A percentile compares a stretch with the other conserved stretches of the same genome.
Conservation (phyloP, 2,888 invertebrate genomes). For the Ennomos erosarius region DNA sequence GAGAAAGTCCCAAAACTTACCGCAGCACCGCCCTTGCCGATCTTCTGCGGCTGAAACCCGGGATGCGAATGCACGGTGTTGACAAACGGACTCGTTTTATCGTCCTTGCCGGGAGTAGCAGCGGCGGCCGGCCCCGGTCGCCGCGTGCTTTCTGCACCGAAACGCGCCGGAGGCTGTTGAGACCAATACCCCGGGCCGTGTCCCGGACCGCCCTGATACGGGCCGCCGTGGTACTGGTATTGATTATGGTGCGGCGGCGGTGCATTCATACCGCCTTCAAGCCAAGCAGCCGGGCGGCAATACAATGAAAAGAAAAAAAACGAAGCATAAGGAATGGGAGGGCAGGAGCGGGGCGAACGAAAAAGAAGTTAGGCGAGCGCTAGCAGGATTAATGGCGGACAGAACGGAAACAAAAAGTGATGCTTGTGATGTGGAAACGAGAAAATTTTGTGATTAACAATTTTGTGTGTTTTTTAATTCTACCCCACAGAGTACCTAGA, state of each 20-base stretch:
- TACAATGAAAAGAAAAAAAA: constrained; percentile 85
- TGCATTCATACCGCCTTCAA: constrained; percentile 86
- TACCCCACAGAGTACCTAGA: constrained; percentile 76
- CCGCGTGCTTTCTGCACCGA: constrained; percentile 81
- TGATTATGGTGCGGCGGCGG: constrained; percentile 83
- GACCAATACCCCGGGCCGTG: constrained; percentile 59
- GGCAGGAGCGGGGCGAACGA: constrained; percentile 66
- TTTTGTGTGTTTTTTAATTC: constrained; percentile 55
- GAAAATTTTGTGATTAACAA: constrained; percentile 60
- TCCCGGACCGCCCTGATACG: constrained; percentile 76
- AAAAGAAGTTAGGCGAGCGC: constrained; percentile 66
- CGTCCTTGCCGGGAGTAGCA: constrained; percentile 77
- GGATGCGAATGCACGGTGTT: constrained; percentile 96
- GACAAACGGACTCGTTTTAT: constrained; percentile 93
- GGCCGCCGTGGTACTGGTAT: constrained; percentile 83
- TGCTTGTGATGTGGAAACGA: constrained; percentile 72
- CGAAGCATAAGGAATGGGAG: constrained; percentile 80
- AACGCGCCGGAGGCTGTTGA: constrained; percentile 76
- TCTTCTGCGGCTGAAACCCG: constrained; percentile 96
- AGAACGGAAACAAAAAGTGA: constrained; percentile 42
- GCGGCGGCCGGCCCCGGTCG: constrained; percentile 54
- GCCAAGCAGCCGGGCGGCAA: constrained; percentile 83
- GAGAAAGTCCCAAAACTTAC: constrained; percentile 63
- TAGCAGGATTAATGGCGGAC: constrained; percentile 59
- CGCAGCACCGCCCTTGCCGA: constrained; percentile 89